A percentile compares a stretch with the other conserved stretches of the same genome.
Conservation (phyloP, 2,113 vertebrate species). For the Tachycineta bicolor region DNA sequence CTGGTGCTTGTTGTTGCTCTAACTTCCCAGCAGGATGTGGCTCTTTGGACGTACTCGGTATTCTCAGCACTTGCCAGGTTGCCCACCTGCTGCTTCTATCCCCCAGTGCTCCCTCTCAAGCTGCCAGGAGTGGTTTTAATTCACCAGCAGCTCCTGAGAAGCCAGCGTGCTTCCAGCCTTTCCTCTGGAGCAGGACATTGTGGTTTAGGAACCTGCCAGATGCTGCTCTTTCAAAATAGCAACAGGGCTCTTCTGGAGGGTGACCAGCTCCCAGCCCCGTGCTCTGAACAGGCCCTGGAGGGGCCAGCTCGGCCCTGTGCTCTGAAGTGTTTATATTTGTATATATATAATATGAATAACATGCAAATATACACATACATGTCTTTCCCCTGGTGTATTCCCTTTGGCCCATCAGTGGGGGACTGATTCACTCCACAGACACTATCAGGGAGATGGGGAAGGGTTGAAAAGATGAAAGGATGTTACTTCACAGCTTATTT, state of each 20-base stretch:
- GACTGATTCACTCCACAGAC: not conserved
- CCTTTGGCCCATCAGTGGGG: not conserved
- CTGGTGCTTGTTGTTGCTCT: not conserved
- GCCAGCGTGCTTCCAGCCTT: not conserved
- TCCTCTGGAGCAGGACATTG: fast-evolving
- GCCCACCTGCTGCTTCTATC: not conserved
- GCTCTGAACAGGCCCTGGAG: not conserved
- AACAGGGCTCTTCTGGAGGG: fast-evolving
- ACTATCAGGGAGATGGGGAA: not conserved
- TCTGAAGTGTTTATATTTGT: not conserved
- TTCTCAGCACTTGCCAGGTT: not conserved
- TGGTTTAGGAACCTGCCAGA: not conserved
- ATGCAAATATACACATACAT: not conserved
- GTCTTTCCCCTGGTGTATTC: not conserved
- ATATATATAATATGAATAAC: not conserved
- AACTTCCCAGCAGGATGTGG: not conserved
- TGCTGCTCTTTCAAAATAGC: not conserved
- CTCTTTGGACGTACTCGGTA: not conserved
- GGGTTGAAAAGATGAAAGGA: not conserved
- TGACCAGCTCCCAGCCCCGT: not conserved
- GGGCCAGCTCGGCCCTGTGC: not conserved
- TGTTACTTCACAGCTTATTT: not conserved
- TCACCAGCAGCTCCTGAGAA: not conserved
- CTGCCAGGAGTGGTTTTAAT: not conserved
- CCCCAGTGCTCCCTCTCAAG: not conserved